Evolutionary conservation across 2,888 invertebrate genomes (phyloP), one percentile per base, ranked within the genome.

Genomic region (Leptinotarsa peninsularis): DNA sequence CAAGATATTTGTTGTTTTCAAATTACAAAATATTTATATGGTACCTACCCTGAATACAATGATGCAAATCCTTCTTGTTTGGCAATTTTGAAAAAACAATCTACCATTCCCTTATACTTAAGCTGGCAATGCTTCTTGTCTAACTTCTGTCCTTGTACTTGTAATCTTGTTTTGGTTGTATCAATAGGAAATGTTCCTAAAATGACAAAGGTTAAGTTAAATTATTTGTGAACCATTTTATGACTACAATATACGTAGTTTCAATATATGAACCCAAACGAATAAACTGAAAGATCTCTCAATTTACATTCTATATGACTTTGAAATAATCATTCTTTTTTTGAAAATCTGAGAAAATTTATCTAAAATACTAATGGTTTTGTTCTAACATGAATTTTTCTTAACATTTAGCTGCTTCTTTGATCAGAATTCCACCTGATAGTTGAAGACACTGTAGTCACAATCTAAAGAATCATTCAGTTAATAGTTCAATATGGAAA

Each of bases 121-220:
- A 96, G 89, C 84, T 92, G 90, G 71, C 94, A 91, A 91, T 94
- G 92, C 76, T 92, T 92, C 81, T 92, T 90, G 87, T 95, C 95
- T 78, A 94, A 91, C 86, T 92, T 94, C 89, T 98, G 98, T 1
- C 98, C 98, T 89, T 98, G 98, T 85, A 98, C 92, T 90, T 98
- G 98, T 27, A 98, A 91, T 81, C 98, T 92, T 21, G 97, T 98
- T 90, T 98, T 98, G 27, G 97, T 95, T 49, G 97, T 96, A 88
- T 98, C 98, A 82, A 98, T 95, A n/a, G 98, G 98, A 90, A 98
- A 98, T 58, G 98, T 98, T 81, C 97, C 97, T 96, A 83, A 17
- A 70, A 70, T 56, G 49, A 50, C 7, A 23, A 13, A 43, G 14
- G 15, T 66, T n/a, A 27, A 4, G 10, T 33, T 66, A 15, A 15